Percentiles rank a stretch among this genome's conserved stretches.
phyloP scores from a whole-genome alignment of 2,797 vertebrate species.

The Hippoglossus hippoglossus region DNA sequence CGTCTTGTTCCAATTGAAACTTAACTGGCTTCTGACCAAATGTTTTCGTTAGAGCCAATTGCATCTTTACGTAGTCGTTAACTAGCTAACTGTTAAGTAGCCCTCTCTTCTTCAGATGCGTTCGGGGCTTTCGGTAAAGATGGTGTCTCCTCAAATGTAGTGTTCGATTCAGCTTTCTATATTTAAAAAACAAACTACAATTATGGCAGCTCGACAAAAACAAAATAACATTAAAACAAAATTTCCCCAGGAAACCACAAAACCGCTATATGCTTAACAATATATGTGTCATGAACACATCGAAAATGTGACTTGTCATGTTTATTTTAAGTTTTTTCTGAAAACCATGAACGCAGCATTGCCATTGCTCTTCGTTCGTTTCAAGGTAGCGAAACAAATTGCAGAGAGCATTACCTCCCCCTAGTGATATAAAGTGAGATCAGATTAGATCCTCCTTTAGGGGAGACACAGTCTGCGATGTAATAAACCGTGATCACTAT shows the following conservation, averaged over 20 bases:
- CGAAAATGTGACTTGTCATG: neutral
- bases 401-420: conserved; percentile 26
- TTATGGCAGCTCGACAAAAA: neutral
- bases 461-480: no score
- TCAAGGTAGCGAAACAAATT: conserved; percentile 7
- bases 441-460: no score
- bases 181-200: neutral
- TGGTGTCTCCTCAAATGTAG: neutral
- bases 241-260: no score
- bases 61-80: conserved; percentile 75
- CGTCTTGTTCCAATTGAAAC: conserved; percentile 96
- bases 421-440: neutral
- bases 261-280: no score
- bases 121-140: neutral
- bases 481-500: no score
- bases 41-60: conserved; percentile 94
- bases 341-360: conserved; percentile 2
- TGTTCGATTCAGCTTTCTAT: neutral
- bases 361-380: conserved; percentile 2
- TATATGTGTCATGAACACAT: neutral
- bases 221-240: no score
- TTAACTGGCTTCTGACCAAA: conserved; percentile 98
- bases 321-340: neutral
- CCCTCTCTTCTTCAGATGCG: conserved; percentile 12
- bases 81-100: conserved; percentile 31